Evolutionary conservation across 2,888 invertebrate genomes (phyloP).

Genomic region (Archips xylosteana): DNA sequence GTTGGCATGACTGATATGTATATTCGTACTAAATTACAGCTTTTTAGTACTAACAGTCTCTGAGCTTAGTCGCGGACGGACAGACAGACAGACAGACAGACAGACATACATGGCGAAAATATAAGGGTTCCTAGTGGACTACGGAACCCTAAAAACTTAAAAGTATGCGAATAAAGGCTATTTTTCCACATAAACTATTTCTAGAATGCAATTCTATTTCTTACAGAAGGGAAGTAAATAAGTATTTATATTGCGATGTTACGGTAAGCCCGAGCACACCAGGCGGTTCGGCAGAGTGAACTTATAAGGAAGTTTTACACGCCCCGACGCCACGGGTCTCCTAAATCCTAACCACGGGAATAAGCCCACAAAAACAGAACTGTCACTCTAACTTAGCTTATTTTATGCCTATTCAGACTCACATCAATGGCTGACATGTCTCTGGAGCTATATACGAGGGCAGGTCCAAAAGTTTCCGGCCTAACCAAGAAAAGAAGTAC

Average conservation of each 20-base stretch:
- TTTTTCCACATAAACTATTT: not conserved
- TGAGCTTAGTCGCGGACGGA: too few relatives aligned
- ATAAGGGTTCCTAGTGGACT: too few relatives aligned
- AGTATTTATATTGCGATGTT: conserved; percentile 27
- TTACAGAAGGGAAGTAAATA: conserved; percentile 12
- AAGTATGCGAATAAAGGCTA: not conserved
- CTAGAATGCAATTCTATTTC: conserved; percentile 9
- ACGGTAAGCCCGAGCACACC: conserved; percentile 31
- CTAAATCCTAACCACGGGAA: conserved; percentile 37
- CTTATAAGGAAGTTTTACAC: conserved; percentile 56
- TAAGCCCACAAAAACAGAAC: conserved; percentile 11
- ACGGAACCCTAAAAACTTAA: too few relatives aligned
- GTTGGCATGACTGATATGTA: too few relatives aligned
- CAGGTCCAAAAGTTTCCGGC: too few relatives aligned
- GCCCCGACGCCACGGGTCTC: conserved; percentile 46
- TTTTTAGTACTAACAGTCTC: too few relatives aligned
- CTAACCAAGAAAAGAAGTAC: too few relatives aligned
- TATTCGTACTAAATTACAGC: too few relatives aligned
- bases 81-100: too few relatives aligned
- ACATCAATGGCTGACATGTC: not conserved
- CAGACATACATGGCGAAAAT: too few relatives aligned
- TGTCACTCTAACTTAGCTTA: not conserved
- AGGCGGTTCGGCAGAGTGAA: conserved; percentile 50
- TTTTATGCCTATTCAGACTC: not conserved
- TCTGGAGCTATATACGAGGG: too few relatives aligned